Conservation (phyloP, 1,140 invertebrate species). For the Cyrtorhinus lividipennis region DNA sequence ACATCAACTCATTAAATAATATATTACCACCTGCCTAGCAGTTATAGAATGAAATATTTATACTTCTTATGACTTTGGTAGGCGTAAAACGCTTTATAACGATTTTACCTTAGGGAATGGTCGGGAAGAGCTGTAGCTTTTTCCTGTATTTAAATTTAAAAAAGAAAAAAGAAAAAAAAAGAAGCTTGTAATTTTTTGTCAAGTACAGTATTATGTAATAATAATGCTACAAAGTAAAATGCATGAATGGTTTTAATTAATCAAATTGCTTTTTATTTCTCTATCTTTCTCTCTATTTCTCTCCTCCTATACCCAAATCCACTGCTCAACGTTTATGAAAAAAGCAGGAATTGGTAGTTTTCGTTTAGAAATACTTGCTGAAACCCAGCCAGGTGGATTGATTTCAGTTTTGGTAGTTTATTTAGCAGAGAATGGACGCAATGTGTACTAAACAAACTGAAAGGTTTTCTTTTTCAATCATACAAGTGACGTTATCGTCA, state of each 20-base stretch:
- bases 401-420: no score
- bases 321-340: background rate
- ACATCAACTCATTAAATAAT: background rate
- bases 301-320: constrained; percentile 10
- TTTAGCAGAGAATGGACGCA: no score
- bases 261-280: constrained; percentile 24
- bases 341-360: no score
- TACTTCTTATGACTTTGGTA: constrained; percentile 14
- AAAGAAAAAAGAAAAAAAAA: background rate
- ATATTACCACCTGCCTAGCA: constrained; percentile 20
- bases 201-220: constrained; percentile 26
- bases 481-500: no score
- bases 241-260: constrained; percentile 27
- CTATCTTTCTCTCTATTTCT: constrained; percentile 16
- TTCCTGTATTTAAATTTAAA: constrained; percentile 15
- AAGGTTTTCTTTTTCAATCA: no score
- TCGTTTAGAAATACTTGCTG: no score
- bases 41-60: constrained; percentile 15
- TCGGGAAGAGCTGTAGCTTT: constrained; percentile 16
- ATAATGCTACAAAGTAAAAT: constrained; percentile 26
- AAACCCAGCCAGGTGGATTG: no score
- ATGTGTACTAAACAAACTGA: constrained; percentile 5
- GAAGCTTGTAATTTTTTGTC: constrained; percentile 23
- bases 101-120: constrained; percentile 15
- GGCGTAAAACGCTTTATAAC: constrained; percentile 23